Evolutionary conservation across 2,888 invertebrate genomes (phyloP).

Genomic region (Lasioglossum leucozonium): DNA sequence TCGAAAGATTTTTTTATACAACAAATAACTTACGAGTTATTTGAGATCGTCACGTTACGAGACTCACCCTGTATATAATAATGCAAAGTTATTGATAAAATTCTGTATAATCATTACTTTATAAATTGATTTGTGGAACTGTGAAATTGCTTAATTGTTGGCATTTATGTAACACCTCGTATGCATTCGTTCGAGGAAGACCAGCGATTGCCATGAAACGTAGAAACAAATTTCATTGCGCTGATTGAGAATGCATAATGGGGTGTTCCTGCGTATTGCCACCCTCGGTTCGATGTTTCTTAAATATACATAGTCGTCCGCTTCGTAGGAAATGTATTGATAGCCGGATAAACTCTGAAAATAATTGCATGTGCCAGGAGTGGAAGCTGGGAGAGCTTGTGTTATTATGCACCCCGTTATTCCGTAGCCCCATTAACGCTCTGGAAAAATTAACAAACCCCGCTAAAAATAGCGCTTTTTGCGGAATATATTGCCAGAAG

Average conservation of each 20-base stretch:
- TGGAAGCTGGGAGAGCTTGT: neutral
- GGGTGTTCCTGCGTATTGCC: constrained; percentile 13
- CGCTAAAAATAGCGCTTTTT: constrained; percentile 7
- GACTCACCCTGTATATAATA: too few relatives aligned
- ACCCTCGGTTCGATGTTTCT: constrained; percentile 32
- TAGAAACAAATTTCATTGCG: constrained; percentile 26
- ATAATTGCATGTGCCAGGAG: constrained; percentile 35
- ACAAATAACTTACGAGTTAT: too few relatives aligned
- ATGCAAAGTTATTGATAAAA: neutral
- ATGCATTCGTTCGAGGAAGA: neutral
- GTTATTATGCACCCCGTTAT: constrained; percentile 13
- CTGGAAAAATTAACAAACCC: constrained; percentile 31
- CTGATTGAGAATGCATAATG: constrained; percentile 67
- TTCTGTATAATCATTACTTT: neutral
- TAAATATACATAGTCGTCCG: constrained; percentile 41
- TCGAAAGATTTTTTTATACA: too few relatives aligned
- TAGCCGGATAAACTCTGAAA: constrained; percentile 12
- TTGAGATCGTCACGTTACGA: too few relatives aligned
- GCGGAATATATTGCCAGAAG: neutral
- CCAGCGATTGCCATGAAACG: constrained; percentile 11
- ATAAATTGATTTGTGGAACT: neutral
- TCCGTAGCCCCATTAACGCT: constrained; percentile 12
- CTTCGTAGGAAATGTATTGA: constrained; percentile 25
- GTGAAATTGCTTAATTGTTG: neutral
- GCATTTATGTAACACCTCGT: neutral